phyloP scores from a whole-genome alignment of 2,113 vertebrate genomes.

The Nerophis ophidion region DNA sequence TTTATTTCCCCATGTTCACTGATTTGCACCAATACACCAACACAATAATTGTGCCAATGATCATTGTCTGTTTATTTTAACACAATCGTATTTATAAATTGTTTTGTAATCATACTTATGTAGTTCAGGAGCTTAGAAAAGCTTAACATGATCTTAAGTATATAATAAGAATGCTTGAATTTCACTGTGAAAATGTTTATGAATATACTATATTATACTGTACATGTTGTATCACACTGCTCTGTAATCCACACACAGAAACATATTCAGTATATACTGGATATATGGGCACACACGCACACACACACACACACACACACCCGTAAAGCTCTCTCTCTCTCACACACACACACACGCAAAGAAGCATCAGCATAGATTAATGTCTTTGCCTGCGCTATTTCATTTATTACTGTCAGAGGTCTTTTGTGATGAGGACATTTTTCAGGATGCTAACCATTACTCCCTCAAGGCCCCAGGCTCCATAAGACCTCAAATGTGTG shows the following conservation, averaged over 20 bases:
- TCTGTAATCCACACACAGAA: background rate
- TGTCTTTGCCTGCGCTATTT: constrained; percentile 59
- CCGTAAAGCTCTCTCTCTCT: too few relatives aligned
- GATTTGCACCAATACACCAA: too few relatives aligned
- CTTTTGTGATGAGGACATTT: constrained; percentile 69
- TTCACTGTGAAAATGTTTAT: background rate
- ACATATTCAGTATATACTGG: background rate
- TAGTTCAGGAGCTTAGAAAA: too few relatives aligned
- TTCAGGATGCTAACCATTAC: constrained; percentile 68
- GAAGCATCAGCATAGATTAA: constrained; percentile 44
- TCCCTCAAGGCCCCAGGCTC: constrained; percentile 52
- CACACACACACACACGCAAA: constrained; percentile 22
- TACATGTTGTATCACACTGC: background rate
- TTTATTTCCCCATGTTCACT: too few relatives aligned
- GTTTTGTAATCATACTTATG: too few relatives aligned
- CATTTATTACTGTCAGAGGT: constrained; percentile 65
- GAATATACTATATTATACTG: background rate
- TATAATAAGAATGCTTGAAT: background rate
- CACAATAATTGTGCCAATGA: too few relatives aligned
- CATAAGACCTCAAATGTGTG: constrained; percentile 45
- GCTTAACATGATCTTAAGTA: too few relatives aligned
- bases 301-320: too few relatives aligned
- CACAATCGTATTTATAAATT: too few relatives aligned
- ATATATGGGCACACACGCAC: too few relatives aligned
- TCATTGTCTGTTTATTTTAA: too few relatives aligned